phyloP scores from a whole-genome alignment of 1,140 invertebrate species.

The Apis florea region DNA sequence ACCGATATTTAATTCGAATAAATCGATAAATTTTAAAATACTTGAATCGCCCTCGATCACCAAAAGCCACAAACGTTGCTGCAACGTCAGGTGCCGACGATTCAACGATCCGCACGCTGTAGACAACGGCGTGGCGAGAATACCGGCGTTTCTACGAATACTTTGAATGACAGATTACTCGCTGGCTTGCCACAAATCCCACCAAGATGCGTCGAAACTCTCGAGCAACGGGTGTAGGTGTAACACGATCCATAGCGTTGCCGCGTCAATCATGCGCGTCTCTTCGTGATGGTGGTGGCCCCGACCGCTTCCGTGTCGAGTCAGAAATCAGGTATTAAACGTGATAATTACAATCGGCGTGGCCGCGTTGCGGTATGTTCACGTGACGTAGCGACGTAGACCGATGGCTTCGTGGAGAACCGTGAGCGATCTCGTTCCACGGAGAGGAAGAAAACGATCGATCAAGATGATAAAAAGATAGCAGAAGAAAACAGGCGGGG shows the following conservation, averaged over 20 bases:
- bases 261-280: constrained; percentile 30
- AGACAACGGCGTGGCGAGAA: not conserved
- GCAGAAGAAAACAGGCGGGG: too few species aligned
- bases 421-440: not conserved
- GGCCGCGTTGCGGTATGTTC: constrained; percentile 16
- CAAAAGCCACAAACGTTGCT: not conserved
- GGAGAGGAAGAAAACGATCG: not conserved
- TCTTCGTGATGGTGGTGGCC: constrained; percentile 25
- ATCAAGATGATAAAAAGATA: constrained; percentile 10
- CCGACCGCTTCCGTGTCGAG: constrained; percentile 23
- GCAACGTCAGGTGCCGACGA: not conserved
- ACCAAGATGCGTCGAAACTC: constrained; percentile 41
- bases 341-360: constrained; percentile 43
- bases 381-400: constrained; percentile 15
- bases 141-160: not conserved
- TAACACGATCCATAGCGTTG: constrained; percentile 5
- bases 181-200: constrained; percentile 35
- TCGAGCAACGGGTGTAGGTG: constrained; percentile 23
- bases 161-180: constrained; percentile 39
- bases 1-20: too few species aligned
- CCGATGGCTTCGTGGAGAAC: constrained; percentile 20
- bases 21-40: too few species aligned
- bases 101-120: not conserved
- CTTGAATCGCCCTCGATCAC: not conserved
- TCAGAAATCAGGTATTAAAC: constrained; percentile 46